Evolutionary conservation across 1,140 invertebrate genomes (phyloP), one percentile per base, ranked within the genome.

Genomic region (Drosophila elegans): DNA sequence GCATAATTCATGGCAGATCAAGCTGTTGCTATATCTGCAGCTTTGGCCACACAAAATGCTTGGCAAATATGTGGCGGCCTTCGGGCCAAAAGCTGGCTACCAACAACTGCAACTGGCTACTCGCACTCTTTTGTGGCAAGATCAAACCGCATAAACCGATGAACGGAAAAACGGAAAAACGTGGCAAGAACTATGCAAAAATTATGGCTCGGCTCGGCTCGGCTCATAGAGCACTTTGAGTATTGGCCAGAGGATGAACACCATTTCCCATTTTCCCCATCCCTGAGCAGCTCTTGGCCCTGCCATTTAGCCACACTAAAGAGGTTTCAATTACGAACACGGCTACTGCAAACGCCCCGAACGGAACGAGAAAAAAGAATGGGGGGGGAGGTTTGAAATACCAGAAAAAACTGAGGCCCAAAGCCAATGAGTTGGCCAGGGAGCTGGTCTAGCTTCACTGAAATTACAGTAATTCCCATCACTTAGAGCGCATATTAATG

Each of bases 401-500:
- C n/a, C 49, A 55, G 57, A 61, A 57, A 57, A 39, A 29, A 34
- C 45, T 16, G 42, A 66, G 61, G 72, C 72, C 62, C 71, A 48
- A 62, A 84, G 69, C 41, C 60, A 64, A 44, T 27, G 41, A 61
- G 63, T 41, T 49, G 46, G 54, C 44, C 62, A 59, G 38, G 38
- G 41, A 60, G 73, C 41, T 73, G 68, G 46, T 39, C 82, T 88
- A 88, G 73, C 74, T 74, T 71, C 71, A 64, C 67, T 73, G 78
- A 91, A 91, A 91, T 91, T 89, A 91, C 89, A 56, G 89, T 91
- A 91, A 91, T 91, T 91, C 84, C 78, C 89, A 89, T 89, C 89
- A 91, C 89, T 91, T 91, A 89, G 89, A 91, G 89, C 79, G 89
- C 80, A 89, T 91, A 91, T 91, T 91, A 91, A 91, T 89, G 89